These are phyloP conservation scores for Vireo griseus DNA, from an alignment of 2,797 vertebrate genomes.

Conservation along the genomic window DNA sequence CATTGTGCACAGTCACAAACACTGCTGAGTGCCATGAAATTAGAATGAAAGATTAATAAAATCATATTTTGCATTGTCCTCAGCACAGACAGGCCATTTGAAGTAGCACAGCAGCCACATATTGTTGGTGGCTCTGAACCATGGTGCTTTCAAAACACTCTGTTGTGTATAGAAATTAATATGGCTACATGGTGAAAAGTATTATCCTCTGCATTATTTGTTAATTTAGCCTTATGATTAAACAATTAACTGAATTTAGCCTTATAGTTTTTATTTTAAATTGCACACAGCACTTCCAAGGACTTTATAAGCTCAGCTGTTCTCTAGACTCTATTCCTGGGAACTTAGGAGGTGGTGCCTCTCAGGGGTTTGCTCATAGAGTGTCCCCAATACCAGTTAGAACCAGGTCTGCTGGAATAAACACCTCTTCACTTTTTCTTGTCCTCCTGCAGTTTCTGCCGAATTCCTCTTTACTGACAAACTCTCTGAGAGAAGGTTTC, in stretches of 20 bases:
- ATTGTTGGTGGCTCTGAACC: background rate
- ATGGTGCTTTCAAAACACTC: background rate
- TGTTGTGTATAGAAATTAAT: slow-evolving; percentile 1
- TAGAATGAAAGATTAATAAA: slow-evolving; percentile 39
- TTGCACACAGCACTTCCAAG: background rate
- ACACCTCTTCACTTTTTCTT: background rate
- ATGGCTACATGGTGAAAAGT: slow-evolving; percentile 33
- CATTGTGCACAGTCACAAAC: slow-evolving; percentile 12
- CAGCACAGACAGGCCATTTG: background rate
- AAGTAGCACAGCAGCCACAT: background rate
- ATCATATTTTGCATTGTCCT: slow-evolving; percentile 43
- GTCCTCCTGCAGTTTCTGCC: background rate
- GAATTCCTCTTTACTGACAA: background rate
- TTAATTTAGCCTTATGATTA: slow-evolving; percentile 10
- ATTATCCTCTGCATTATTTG: slow-evolving; percentile 12
- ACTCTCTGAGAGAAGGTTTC: fast-evolving
- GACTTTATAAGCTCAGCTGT: background rate
- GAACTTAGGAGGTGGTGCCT: background rate
- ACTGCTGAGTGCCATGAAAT: background rate
- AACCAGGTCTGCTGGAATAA: background rate
- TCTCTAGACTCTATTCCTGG: background rate
- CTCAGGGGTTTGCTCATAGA: fast-evolving
- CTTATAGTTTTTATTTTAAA: background rate
- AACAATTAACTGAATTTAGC: background rate
- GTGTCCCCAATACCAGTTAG: background rate